Conservation (phyloP, 2,797 vertebrate species). For the Channallabes apus region DNA sequence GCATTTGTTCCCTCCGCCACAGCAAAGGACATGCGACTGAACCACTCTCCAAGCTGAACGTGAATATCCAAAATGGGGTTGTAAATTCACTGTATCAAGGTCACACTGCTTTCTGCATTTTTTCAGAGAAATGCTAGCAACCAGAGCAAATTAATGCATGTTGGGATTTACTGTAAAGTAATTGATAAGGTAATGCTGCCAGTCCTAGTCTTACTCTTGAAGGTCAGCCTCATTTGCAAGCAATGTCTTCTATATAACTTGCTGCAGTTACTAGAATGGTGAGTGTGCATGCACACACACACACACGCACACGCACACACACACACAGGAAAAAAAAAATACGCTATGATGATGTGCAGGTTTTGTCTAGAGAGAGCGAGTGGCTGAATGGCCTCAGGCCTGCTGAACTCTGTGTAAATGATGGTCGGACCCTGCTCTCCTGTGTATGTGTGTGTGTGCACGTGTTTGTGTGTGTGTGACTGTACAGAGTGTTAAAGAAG, state of each 20-base stretch:
- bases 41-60: slow-evolving; percentile 73
- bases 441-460: slow-evolving; percentile 14
- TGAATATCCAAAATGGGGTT: slow-evolving; percentile 72
- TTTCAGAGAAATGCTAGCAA: slow-evolving; percentile 55
- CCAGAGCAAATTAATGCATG: slow-evolving; percentile 75
- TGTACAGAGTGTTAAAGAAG: background rate
- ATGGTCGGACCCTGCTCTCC: slow-evolving; percentile 46
- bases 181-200: slow-evolving; percentile 49
- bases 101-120: slow-evolving; percentile 72
- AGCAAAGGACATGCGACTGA: slow-evolving; percentile 53
- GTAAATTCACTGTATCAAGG: slow-evolving; percentile 79
- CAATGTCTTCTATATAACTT: slow-evolving; percentile 36
- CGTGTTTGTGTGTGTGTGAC: background rate
- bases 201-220: slow-evolving; percentile 29
- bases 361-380: slow-evolving; percentile 43
- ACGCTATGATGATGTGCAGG: slow-evolving; percentile 43
- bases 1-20: slow-evolving; percentile 68
- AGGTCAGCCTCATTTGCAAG: slow-evolving; percentile 47
- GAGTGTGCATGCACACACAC: background rate
- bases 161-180: slow-evolving; percentile 41
- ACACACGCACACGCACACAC: slow-evolving; percentile 21
- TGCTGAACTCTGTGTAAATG: slow-evolving; percentile 53
- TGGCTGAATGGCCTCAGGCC: slow-evolving; percentile 47
- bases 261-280: background rate
- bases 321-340: slow-evolving; percentile 25